Conservation (phyloP, 2,888 invertebrate species). For the Ligdia adustata region DNA sequence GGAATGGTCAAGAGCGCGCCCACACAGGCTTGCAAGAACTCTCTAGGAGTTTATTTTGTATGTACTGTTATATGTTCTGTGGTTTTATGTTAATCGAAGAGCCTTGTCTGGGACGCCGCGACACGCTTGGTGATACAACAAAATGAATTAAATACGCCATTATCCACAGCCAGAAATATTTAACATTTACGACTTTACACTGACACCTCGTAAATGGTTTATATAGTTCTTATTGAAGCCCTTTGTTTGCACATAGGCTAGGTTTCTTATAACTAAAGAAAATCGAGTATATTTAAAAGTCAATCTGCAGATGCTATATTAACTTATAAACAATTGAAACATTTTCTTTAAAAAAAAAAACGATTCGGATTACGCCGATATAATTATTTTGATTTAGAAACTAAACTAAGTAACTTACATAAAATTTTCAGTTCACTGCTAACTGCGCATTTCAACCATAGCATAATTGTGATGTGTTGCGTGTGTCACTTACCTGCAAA, state of each 20-base stretch:
- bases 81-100: slow-evolving; percentile 84
- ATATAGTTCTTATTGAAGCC: slow-evolving; percentile 68
- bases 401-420: too few relatives aligned
- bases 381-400: too few relatives aligned
- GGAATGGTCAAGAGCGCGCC: slow-evolving; percentile 62
- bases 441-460: too few relatives aligned
- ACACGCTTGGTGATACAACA: slow-evolving; percentile 63
- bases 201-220: slow-evolving; percentile 74
- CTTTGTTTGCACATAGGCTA: slow-evolving; percentile 59
- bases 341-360: too few relatives aligned
- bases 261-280: too few relatives aligned
- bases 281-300: too few relatives aligned
- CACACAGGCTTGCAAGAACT: slow-evolving; percentile 62
- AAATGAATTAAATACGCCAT: slow-evolving; percentile 69
- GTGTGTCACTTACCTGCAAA: too few relatives aligned
- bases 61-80: slow-evolving; percentile 19
- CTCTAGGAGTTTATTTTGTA: slow-evolving; percentile 43
- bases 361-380: too few relatives aligned
- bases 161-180: slow-evolving; percentile 70
- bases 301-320: too few relatives aligned
- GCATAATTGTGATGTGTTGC: too few relatives aligned
- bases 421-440: too few relatives aligned
- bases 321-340: too few relatives aligned
- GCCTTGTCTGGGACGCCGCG: slow-evolving; percentile 66
- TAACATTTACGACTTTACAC: slow-evolving; percentile 75